These are phyloP conservation scores for Chesias legatella DNA, from an alignment of 2,888 invertebrate genomes.

Conservation along the genomic window DNA sequence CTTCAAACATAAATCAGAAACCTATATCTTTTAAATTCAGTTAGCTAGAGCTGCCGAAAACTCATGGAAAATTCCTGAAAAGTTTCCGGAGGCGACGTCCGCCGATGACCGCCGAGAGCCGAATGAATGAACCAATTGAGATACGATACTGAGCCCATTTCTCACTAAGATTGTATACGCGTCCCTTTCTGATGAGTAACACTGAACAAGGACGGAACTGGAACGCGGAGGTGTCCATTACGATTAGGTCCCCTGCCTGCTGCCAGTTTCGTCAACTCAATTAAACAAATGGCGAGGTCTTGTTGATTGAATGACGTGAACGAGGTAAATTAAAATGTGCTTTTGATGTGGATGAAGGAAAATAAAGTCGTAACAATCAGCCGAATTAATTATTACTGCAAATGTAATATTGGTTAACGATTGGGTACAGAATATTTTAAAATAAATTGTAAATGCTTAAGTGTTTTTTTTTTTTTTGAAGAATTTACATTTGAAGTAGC, in stretches of 20 bases:
- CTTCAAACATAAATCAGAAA: conserved; percentile 13
- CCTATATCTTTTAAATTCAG: conserved; percentile 13
- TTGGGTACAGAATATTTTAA: no score
- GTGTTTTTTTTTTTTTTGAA: no score
- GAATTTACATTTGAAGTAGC: no score
- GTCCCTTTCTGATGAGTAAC: conserved; percentile 24
- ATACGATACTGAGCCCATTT: conserved; percentile 33
- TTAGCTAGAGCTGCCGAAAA: conserved; percentile 32
- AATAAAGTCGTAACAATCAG: no score
- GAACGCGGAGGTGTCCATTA: conserved; percentile 32
- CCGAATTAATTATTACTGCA: no score
- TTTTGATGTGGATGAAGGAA: not conserved
- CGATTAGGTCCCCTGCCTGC: conserved; percentile 37
- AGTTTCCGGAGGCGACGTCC: conserved; percentile 35
- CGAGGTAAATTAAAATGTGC: conserved; percentile 1
- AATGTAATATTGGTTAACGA: no score
- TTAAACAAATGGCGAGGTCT: conserved; percentile 34
- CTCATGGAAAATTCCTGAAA: conserved; percentile 38
- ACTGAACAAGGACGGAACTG: conserved; percentile 22
- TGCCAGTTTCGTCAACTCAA: conserved; percentile 36
- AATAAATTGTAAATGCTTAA: no score
- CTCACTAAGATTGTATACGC: conserved; percentile 18
- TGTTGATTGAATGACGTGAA: conserved; percentile 28
- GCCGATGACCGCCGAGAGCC: conserved; percentile 40
- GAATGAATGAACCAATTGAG: conserved; percentile 42